Evolutionary conservation across 2,113 vertebrate species (phyloP).

Genomic region (Aptenodytes patagonicus): DNA sequence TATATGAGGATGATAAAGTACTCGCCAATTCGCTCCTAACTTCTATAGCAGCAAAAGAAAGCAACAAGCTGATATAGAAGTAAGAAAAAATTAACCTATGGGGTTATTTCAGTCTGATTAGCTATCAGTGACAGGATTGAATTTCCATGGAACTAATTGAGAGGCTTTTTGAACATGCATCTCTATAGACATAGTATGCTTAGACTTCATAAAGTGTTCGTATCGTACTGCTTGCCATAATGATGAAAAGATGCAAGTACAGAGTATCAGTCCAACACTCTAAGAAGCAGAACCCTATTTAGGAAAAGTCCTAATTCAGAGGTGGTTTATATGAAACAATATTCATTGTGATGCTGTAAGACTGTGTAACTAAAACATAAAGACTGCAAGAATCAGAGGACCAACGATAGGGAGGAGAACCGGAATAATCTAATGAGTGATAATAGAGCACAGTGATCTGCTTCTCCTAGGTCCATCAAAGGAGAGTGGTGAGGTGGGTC

Average conservation of each 20-base stretch:
- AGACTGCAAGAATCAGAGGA: not conserved
- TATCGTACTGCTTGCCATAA: not conserved
- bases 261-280: not conserved
- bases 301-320: not conserved
- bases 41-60: not conserved
- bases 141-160: not conserved
- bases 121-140: not conserved
- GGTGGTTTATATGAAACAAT: not conserved
- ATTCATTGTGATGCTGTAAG: not conserved
- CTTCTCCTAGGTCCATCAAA: not conserved
- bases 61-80: not conserved
- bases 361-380: not conserved
- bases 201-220: not conserved
- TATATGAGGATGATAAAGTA: not conserved
- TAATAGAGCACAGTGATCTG: not conserved
- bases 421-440: not conserved
- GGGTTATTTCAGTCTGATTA: not conserved
- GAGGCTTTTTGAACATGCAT: not conserved
- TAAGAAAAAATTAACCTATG: not conserved
- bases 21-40: not conserved
- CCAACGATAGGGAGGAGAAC: accelerated
- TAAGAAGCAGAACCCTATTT: not conserved
- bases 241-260: not conserved
- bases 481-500: not conserved
- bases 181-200: not conserved